These are phyloP conservation scores for Triplophysa siluroides DNA, from an alignment of 2,113 vertebrate species.

Conservation along the genomic window DNA sequence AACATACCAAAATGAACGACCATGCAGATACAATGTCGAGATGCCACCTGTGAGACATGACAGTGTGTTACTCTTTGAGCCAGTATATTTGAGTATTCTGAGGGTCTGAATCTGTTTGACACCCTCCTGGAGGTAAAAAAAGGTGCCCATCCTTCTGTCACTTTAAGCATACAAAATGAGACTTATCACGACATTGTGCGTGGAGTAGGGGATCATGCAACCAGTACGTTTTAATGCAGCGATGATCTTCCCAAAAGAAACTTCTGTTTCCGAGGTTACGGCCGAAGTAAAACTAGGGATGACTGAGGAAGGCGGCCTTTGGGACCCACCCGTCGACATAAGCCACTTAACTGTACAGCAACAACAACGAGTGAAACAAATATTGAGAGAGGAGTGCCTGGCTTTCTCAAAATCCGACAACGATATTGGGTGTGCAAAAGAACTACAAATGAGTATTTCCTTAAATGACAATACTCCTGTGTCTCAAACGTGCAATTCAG, in stretches of 20 bases:
- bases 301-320: neutral
- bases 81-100: too few species aligned
- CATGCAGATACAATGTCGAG: too few species aligned
- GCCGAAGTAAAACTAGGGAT: neutral
- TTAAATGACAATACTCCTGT: conserved; percentile 39
- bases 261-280: neutral
- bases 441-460: neutral
- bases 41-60: too few species aligned
- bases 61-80: too few species aligned
- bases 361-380: conserved; percentile 21
- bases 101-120: too few species aligned
- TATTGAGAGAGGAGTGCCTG: conserved; percentile 32
- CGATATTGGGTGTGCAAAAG: conserved; percentile 31
- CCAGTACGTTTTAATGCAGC: too few species aligned
- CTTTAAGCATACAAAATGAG: too few species aligned
- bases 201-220: too few species aligned
- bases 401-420: conserved; percentile 22
- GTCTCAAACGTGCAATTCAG: neutral
- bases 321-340: conserved; percentile 41
- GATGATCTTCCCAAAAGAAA: neutral
- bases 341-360: conserved; percentile 25
- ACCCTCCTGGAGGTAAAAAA: too few species aligned
- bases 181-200: too few species aligned
- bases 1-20: too few species aligned
- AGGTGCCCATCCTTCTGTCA: too few species aligned